Base-by-base conservation (phyloP, 1,140 invertebrate genomes). In the Drosophila virilis region DNA sequence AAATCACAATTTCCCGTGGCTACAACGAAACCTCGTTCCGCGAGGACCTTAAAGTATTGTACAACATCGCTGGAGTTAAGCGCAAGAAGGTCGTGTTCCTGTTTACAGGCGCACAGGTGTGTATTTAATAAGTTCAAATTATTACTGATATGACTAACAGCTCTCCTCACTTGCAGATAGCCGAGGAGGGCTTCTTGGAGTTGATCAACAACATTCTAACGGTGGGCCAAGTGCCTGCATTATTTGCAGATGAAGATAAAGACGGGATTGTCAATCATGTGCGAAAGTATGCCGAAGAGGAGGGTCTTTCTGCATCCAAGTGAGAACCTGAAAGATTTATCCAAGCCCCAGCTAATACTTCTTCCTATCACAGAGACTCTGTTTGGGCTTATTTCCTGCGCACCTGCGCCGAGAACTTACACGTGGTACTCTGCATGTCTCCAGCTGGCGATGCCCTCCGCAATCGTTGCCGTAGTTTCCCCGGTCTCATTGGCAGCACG, bases 131-230 rank as follows among this genome's bases (percentile, higher is more conserved):
- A 97, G 97, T 91, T 90, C 97, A 60, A 96, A 97, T 90, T 93
- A 6, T 12, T 9, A 2, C 1, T 3, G 2, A 8, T 37, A n/a
- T 2, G 1, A 17, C n/a, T 48, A 13, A 51, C 6, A 12, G 0
- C n/a, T 15, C 8, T 45, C 35, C 10, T 52, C 8, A 1, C n/a
- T 48, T 51, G 1, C 8, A 89, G 94, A 93, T 97, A 69, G 92
- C 94, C 1, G 94, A 96, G 74, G 96, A 96, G 93, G 95, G 96
- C 32, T 98, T 98, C 92, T 91, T 98, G 61, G 97, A 98, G 92
- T 93, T 97, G 62, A 96, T 98, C 48, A 98, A 98, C 92, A 98
- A 98, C 81, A 97, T 98, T 81, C 92, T 98, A 38, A 97, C 96
- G 81, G 96, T 96, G 42, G 97, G 97, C 7, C 96, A 97, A 89